phyloP scores from a whole-genome alignment of 92 coral and sea anemone species.

The Plumapathes pennacea region DNA sequence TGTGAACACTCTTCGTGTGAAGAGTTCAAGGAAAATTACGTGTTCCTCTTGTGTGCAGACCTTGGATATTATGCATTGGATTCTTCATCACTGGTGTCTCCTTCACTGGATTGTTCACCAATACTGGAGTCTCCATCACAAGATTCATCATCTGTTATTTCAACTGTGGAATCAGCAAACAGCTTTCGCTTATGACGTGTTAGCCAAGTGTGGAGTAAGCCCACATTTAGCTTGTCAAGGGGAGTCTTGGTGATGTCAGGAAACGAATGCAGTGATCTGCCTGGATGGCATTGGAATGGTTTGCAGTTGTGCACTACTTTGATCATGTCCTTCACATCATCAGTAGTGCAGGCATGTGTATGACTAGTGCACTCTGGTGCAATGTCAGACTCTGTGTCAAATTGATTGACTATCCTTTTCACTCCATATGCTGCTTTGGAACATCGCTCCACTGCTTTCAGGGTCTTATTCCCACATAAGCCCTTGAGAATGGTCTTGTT shows the following conservation, averaged over 20 bases:
- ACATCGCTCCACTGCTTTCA: slow-evolving; percentile 42
- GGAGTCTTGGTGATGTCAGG: slow-evolving; percentile 37
- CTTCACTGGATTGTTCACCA: too few relatives aligned
- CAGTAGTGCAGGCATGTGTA: slow-evolving; percentile 36
- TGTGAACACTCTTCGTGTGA: too few relatives aligned
- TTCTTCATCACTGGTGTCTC: too few relatives aligned
- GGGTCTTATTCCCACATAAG: slow-evolving; percentile 59
- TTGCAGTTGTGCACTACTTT: slow-evolving; percentile 16
- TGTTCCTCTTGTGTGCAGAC: too few relatives aligned
- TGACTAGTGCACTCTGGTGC: slow-evolving; percentile 12
- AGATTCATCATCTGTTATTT: too few relatives aligned
- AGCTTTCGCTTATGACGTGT: slow-evolving; percentile 51
- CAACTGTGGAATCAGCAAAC: too few relatives aligned
- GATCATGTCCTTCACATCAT: slow-evolving; percentile 47
- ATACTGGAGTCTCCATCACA: too few relatives aligned
- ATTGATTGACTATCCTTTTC: slow-evolving; percentile 6
- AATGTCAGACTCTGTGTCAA: slow-evolving; percentile 12
- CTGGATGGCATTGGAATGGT: slow-evolving; percentile 25
- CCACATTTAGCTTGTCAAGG: slow-evolving; percentile 42
- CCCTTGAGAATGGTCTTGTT: slow-evolving; percentile 34
- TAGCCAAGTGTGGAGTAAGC: slow-evolving; percentile 51
- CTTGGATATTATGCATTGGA: too few relatives aligned
- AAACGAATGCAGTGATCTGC: slow-evolving; percentile 18
- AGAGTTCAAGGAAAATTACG: too few relatives aligned
- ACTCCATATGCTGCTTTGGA: slow-evolving; percentile 54